Evolutionary conservation across 2,113 vertebrate genomes (phyloP).

Genomic region (Bubalus kerabau): DNA sequence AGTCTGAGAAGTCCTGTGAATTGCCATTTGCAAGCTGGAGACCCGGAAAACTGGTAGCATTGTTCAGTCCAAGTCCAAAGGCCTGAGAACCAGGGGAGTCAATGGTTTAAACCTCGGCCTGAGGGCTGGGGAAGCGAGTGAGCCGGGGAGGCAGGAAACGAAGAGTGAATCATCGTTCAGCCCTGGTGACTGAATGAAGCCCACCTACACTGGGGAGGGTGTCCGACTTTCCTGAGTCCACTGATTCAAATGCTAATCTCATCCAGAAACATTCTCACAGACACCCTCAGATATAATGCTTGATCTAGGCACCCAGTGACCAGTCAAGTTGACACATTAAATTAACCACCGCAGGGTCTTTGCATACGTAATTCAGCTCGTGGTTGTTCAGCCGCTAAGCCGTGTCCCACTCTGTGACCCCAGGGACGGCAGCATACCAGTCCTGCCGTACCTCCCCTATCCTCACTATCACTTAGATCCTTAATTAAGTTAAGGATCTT

Average conservation of each 20-base stretch:
- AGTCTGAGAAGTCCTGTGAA: background rate
- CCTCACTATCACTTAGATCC: background rate
- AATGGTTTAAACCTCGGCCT: background rate
- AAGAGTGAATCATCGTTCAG: no score
- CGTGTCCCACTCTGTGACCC: background rate
- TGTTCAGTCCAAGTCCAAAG: background rate
- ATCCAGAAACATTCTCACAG: background rate
- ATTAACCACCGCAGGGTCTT: background rate
- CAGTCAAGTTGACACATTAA: background rate
- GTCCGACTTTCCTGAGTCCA: fast-evolving
- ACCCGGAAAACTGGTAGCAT: fast-evolving
- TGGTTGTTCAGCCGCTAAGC: background rate
- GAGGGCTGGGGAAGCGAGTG: background rate
- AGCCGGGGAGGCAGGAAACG: background rate
- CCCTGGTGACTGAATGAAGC: fast-evolving
- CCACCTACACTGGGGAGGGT: fast-evolving
- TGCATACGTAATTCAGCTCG: no score
- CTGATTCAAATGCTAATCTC: background rate
- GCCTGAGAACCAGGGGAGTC: background rate
- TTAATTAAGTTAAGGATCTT: background rate
- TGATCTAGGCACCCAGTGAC: background rate
- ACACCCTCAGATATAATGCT: background rate
- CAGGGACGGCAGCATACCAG: background rate
- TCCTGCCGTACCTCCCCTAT: background rate
- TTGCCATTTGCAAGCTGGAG: no score